Evolutionary conservation across 2,797 vertebrate genomes (phyloP).

Genomic region (Chaunax sp.): DNA sequence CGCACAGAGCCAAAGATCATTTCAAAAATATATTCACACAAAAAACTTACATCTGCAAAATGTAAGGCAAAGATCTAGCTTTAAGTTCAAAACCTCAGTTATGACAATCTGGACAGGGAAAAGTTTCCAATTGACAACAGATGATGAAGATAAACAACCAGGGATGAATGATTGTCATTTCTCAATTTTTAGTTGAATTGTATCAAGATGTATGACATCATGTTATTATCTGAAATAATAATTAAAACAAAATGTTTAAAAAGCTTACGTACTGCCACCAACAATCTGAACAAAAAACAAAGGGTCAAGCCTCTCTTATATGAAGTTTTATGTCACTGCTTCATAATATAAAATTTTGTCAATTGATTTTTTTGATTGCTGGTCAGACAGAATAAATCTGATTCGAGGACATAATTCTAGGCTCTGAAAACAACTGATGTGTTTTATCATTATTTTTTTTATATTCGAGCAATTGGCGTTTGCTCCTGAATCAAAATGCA

Average conservation of each 20-base stretch:
- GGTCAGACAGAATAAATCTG: too few relatives aligned
- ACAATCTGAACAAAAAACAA: too few relatives aligned
- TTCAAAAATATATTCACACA: constrained; percentile 10
- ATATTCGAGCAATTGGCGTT: too few relatives aligned
- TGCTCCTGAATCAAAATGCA: background rate
- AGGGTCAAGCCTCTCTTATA: too few relatives aligned
- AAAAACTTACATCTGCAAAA: background rate
- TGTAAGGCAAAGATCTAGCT: background rate
- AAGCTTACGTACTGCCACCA: too few relatives aligned
- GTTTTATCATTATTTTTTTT: too few relatives aligned
- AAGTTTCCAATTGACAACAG: background rate
- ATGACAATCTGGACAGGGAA: background rate
- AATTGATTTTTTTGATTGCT: too few relatives aligned
- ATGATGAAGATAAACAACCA: background rate
- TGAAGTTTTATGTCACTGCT: background rate
- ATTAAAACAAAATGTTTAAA: too few relatives aligned
- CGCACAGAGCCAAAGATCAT: constrained; percentile 8
- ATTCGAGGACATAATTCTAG: too few relatives aligned
- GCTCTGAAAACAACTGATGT: too few relatives aligned
- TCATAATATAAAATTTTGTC: too few relatives aligned
- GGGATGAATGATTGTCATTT: background rate
- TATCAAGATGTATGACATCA: background rate
- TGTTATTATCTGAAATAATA: too few relatives aligned
- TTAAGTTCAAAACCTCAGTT: background rate
- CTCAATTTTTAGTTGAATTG: background rate